phyloP scores from a whole-genome alignment of 2,113 vertebrate genomes.

The Otus sunia region DNA sequence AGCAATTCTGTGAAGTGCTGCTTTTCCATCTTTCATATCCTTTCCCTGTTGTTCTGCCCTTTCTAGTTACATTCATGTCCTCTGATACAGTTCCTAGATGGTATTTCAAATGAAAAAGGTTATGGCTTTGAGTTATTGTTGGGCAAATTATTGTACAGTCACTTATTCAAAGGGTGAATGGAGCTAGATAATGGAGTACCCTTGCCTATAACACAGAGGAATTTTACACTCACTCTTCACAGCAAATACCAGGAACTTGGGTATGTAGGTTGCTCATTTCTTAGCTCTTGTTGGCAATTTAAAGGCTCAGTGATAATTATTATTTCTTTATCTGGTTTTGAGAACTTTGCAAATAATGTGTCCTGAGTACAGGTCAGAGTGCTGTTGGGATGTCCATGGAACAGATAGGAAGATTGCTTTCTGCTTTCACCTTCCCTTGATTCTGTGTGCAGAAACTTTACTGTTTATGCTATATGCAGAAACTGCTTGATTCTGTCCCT shows the following conservation, averaged over 20 bases:
- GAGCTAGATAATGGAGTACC: not conserved
- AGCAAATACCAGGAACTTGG: not conserved
- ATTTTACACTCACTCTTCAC: not conserved
- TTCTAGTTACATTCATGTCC: not conserved
- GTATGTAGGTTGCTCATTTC: not conserved
- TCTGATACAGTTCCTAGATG: not conserved
- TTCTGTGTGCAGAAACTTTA: not conserved
- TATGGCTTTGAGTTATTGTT: not conserved
- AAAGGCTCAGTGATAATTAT: not conserved
- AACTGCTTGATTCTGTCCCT: not conserved
- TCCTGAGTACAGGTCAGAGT: fast-evolving
- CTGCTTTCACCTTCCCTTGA: not conserved
- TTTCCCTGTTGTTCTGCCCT: not conserved
- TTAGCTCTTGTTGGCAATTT: not conserved
- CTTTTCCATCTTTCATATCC: not conserved
- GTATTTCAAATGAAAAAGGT: not conserved
- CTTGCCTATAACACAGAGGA: not conserved
- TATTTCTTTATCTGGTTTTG: not conserved
- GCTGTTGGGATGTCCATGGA: not conserved
- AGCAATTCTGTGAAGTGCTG: not conserved
- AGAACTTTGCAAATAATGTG: not conserved
- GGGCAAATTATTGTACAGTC: not conserved
- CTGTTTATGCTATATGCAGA: not conserved
- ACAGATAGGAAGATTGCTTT: not conserved
- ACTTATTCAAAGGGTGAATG: not conserved